A percentile compares a stretch with the other conserved stretches of the same genome.
These are phyloP conservation scores for Pholis gunnellus DNA, from an alignment of 2,113 vertebrate genomes.

Conservation along the genomic window DNA sequence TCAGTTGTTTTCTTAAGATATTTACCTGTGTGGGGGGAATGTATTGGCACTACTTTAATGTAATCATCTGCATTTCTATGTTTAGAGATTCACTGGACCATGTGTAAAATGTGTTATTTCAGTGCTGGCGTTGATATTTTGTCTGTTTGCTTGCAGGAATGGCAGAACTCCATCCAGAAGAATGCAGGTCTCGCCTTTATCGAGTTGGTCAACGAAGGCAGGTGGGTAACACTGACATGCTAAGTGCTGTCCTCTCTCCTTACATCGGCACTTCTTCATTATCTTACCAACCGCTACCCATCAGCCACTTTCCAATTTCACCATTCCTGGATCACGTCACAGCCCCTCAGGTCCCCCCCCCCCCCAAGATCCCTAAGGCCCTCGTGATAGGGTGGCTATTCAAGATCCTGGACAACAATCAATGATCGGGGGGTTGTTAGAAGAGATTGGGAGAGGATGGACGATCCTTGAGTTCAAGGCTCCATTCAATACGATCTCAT, in stretches of 20 bases:
- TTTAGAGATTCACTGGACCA: background rate
- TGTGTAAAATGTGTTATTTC: background rate
- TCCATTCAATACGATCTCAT: slow-evolving; percentile 73
- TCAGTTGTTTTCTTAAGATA: background rate
- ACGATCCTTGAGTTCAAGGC: slow-evolving; percentile 73
- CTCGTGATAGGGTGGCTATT: slow-evolving; percentile 49
- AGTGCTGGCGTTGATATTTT: slow-evolving; percentile 4
- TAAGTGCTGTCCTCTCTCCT: slow-evolving; percentile 16
- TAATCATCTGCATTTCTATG: background rate
- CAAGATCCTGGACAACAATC: slow-evolving; percentile 63
- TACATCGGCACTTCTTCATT: slow-evolving; percentile 64
- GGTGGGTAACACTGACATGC: slow-evolving; percentile 59
- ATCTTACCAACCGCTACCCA: slow-evolving; percentile 33
- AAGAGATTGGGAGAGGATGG: slow-evolving; percentile 52
- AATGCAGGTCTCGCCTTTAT: slow-evolving; percentile 93
- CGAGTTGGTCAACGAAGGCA: slow-evolving; percentile 93
- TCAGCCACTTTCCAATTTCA: slow-evolving; percentile 48
- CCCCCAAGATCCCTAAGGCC: slow-evolving; percentile 33
- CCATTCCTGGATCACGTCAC: slow-evolving; percentile 37
- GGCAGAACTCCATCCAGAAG: slow-evolving; percentile 97
- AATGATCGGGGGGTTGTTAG: slow-evolving; percentile 37
- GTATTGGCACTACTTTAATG: background rate
- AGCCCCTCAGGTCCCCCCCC: background rate
- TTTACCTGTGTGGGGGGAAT: background rate
- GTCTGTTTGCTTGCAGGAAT: slow-evolving; percentile 79